Conservation (phyloP, 2,888 invertebrate genomes). For the Tetragnatha montana region DNA sequence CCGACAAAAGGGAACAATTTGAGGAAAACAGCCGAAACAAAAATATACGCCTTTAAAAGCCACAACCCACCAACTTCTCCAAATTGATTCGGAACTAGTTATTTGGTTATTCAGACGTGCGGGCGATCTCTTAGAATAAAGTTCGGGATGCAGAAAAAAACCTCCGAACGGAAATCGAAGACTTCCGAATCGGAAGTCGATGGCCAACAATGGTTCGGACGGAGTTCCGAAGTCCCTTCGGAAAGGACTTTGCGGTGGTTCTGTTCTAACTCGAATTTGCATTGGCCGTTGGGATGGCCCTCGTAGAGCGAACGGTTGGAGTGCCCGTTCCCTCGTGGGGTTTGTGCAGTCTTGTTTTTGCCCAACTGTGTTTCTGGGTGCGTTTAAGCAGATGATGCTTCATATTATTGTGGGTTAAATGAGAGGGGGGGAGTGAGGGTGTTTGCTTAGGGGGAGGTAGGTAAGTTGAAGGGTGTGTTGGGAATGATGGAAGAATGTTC, state of each 20-base stretch:
- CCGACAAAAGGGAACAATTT: too few species aligned
- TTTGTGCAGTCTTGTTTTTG: too few species aligned
- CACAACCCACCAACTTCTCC: background rate
- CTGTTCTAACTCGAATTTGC: conserved; percentile 63
- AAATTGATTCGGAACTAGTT: conserved; percentile 54
- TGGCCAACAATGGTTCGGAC: conserved; percentile 51
- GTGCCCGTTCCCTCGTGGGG: too few species aligned
- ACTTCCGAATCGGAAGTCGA: conserved; percentile 61
- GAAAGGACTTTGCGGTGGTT: background rate
- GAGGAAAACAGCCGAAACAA: too few species aligned
- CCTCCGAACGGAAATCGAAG: conserved; percentile 66
- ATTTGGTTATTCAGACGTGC: conserved; percentile 53
- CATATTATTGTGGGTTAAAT: background rate
- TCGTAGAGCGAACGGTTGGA: background rate
- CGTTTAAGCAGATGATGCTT: background rate
- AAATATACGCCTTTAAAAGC: too few species aligned
- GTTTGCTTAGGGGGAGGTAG: background rate
- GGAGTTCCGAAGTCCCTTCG: conserved; percentile 22
- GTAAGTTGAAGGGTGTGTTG: too few species aligned
- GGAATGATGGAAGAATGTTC: too few species aligned
- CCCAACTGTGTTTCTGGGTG: too few species aligned
- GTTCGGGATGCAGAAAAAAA: background rate
- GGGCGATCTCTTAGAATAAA: conserved; percentile 28
- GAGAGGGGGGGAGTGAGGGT: background rate
- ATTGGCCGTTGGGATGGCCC: conserved; percentile 51